Percentiles rank a stretch among this genome's conserved stretches.
phyloP scores from a whole-genome alignment of 2,888 invertebrate species.

The Epiblema foenella region DNA sequence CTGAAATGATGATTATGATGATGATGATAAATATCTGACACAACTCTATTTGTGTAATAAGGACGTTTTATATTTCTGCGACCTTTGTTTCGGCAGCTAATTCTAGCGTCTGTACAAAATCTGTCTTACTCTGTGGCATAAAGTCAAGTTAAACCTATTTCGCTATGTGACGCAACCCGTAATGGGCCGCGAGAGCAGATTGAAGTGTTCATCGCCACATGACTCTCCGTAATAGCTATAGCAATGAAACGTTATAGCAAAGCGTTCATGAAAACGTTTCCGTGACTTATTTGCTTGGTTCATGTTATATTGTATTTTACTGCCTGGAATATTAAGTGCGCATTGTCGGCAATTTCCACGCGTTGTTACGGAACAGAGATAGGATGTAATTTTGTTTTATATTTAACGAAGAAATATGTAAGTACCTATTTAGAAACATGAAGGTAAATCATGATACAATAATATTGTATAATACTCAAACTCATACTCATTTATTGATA shows the following conservation, averaged over 20 bases:
- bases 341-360: slow-evolving; percentile 10
- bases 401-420: not conserved
- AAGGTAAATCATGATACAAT: too few species aligned
- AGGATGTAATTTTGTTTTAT: not conserved
- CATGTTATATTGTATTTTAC: slow-evolving; percentile 14
- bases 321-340: slow-evolving; percentile 6
- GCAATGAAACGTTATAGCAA: slow-evolving; percentile 24
- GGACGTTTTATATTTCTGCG: too few species aligned
- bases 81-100: too few species aligned
- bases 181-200: slow-evolving; percentile 44
- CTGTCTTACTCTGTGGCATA: not conserved
- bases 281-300: slow-evolving; percentile 22
- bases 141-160: not conserved
- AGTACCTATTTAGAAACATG: not conserved
- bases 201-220: slow-evolving; percentile 48
- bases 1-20: too few species aligned
- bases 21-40: too few species aligned
- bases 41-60: too few species aligned
- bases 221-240: slow-evolving; percentile 23
- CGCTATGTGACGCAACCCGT: slow-evolving; percentile 15
- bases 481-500: too few species aligned
- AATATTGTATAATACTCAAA: too few species aligned
- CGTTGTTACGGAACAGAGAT: not conserved
- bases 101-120: not conserved
- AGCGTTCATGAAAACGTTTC: slow-evolving; percentile 28